Evolutionary conservation across 2,888 invertebrate species (phyloP).

Genomic region (Colletes collaris): DNA sequence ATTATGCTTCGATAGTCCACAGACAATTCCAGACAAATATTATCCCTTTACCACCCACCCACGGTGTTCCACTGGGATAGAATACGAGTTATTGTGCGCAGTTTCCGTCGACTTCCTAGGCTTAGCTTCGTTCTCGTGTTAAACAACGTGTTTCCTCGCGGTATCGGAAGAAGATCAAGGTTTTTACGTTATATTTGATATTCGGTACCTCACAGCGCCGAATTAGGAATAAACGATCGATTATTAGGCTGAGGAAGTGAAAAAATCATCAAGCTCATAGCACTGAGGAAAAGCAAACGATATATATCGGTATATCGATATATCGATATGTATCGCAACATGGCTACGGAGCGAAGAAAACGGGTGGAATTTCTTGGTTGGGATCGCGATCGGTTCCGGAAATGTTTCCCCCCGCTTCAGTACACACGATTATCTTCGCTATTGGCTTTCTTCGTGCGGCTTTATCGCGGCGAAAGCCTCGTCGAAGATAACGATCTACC

Average conservation of each 20-base stretch:
- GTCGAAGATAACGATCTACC: conserved; percentile 58
- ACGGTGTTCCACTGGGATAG: conserved; percentile 32
- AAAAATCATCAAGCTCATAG: too few species aligned
- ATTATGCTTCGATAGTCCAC: conserved; percentile 54
- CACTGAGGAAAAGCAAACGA: too few species aligned
- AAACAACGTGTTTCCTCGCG: neutral
- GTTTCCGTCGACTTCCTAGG: neutral
- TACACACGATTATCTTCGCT: conserved; percentile 7
- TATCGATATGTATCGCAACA: too few species aligned
- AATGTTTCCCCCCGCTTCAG: neutral
- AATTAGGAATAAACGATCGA: too few species aligned
- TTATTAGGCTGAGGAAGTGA: too few species aligned
- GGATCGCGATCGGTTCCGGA: conserved; percentile 49
- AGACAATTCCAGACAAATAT: conserved; percentile 48
- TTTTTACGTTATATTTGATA: too few species aligned
- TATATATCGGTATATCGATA: too few species aligned
- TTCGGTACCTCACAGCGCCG: too few species aligned
- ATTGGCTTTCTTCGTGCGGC: conserved; percentile 2
- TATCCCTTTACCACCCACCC: conserved; percentile 52
- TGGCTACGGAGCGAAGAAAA: too few species aligned
- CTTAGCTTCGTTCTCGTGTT: neutral
- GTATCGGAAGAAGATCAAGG: neutral
- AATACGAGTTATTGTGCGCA: conserved; percentile 5
- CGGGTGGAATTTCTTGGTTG: conserved; percentile 11
- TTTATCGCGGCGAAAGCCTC: conserved; percentile 10